Evolutionary conservation across 2,888 invertebrate genomes (phyloP).

Genomic region (Temnothorax unifasciatus): DNA sequence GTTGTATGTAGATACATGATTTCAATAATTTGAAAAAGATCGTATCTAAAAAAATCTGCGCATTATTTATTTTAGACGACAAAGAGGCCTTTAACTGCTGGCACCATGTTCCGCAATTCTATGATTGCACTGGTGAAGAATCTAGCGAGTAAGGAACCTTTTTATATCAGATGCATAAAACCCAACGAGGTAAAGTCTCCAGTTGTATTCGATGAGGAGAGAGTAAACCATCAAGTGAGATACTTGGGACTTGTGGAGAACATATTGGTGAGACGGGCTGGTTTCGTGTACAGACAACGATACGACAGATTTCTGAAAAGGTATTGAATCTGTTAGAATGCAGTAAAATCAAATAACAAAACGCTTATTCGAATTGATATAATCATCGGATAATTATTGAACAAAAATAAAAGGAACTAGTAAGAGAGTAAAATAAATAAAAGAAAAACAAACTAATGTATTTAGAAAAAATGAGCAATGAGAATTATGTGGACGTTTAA

Average conservation of each 20-base stretch:
- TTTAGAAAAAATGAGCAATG: background rate
- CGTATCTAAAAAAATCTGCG: background rate
- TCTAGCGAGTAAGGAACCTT: constrained; percentile 96
- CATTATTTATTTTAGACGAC: constrained; percentile 90
- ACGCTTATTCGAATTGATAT: background rate
- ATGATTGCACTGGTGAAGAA: constrained; percentile 96
- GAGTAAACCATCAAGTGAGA: constrained; percentile 91
- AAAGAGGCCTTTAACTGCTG: constrained; percentile 97
- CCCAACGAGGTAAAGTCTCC: constrained; percentile 98
- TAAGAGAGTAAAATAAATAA: background rate
- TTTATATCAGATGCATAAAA: constrained; percentile 98
- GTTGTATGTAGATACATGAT: background rate
- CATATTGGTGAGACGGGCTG: constrained; percentile 97
- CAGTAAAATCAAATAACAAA: background rate
- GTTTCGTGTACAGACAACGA: constrained; percentile 98
- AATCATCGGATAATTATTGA: background rate
- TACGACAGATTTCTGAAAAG: constrained; percentile 97
- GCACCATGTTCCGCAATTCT: constrained; percentile 97
- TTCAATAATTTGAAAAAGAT: background rate
- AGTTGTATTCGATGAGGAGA: constrained; percentile 93
- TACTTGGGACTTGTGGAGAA: constrained; percentile 98
- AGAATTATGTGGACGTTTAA: background rate
- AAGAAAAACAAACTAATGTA: background rate
- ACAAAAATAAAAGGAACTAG: background rate
- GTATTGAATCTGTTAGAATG: constrained; percentile 82